These are phyloP conservation scores for Pangasius mekongensis DNA, from an alignment of 2,797 vertebrate species.

Conservation along the genomic window DNA sequence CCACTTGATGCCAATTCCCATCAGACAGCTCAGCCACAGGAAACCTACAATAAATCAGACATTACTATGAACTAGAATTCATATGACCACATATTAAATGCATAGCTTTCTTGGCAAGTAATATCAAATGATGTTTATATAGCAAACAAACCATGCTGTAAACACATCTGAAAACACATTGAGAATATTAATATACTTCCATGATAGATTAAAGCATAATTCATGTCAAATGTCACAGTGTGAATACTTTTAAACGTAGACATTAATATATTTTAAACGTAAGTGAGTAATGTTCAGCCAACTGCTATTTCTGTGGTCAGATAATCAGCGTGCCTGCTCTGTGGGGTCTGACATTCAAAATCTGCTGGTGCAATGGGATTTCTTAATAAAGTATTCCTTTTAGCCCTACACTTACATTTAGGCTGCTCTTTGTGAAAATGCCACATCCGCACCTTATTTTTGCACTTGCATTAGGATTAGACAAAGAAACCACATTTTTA, in stretches of 20 bases:
- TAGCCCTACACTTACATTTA: background rate
- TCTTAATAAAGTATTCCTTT: background rate
- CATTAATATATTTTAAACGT: no score
- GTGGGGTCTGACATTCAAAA: background rate
- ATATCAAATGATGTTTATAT: background rate
- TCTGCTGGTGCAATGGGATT: background rate
- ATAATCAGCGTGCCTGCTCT: background rate
- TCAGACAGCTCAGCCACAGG: conserved; percentile 78
- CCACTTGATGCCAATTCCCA: conserved; percentile 83
- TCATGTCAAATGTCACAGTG: background rate
- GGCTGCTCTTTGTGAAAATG: background rate
- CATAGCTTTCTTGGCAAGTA: background rate
- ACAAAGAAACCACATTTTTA: background rate
- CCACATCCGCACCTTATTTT: background rate
- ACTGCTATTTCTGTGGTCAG: background rate
- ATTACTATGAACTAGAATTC: background rate
- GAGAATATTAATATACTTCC: background rate
- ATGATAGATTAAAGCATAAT: background rate
- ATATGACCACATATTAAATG: background rate
- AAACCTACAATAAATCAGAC: conserved; percentile 73
- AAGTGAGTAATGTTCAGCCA: background rate
- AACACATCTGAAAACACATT: background rate
- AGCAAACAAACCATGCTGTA: background rate
- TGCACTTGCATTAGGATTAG: background rate
- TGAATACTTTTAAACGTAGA: background rate